Evolutionary conservation across 2,888 invertebrate genomes (phyloP).

Genomic region (Charanyca ferruginea): DNA sequence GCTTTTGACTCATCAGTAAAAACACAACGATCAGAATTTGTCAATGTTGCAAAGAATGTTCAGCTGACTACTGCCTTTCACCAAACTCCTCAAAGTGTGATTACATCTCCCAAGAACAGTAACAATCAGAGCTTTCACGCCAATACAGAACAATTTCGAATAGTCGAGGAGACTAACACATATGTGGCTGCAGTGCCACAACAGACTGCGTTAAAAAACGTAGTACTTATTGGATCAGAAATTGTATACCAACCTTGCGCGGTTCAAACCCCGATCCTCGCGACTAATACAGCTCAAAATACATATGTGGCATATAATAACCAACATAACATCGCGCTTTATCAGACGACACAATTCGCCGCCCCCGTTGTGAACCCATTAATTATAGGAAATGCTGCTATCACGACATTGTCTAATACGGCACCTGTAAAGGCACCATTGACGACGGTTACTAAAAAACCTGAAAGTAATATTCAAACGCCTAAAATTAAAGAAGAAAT

Average conservation of each 20-base stretch:
- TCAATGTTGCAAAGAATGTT: constrained; percentile 12
- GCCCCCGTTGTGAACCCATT: constrained; percentile 72
- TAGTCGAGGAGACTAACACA: constrained; percentile 64
- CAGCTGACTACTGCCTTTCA: constrained; percentile 25
- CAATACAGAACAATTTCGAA: constrained; percentile 26
- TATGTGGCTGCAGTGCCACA: constrained; percentile 67
- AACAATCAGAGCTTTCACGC: constrained; percentile 35
- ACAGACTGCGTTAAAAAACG: constrained; percentile 71
- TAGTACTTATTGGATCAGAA: constrained; percentile 76
- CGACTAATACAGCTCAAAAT: constrained; percentile 62
- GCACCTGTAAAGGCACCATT: constrained; percentile 36
- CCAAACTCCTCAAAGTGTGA: constrained; percentile 50
- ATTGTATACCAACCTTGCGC: constrained; percentile 74
- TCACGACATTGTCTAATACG: constrained; percentile 47
- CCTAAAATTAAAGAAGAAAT: constrained; percentile 1
- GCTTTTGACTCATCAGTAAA: constrained; percentile 15
- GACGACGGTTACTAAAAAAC: constrained; percentile 31
- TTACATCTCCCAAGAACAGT: constrained; percentile 25
- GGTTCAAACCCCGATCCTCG: constrained; percentile 64
- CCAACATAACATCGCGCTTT: constrained; percentile 72
- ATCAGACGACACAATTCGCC: constrained; percentile 73
- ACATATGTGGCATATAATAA: constrained; percentile 69
- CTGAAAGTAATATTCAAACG: constrained; percentile 16
- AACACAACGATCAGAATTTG: constrained; percentile 13
- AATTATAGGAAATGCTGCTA: constrained; percentile 73